Conservation (phyloP, 1,140 invertebrate genomes). For the Calliopsis andreniformis region DNA sequence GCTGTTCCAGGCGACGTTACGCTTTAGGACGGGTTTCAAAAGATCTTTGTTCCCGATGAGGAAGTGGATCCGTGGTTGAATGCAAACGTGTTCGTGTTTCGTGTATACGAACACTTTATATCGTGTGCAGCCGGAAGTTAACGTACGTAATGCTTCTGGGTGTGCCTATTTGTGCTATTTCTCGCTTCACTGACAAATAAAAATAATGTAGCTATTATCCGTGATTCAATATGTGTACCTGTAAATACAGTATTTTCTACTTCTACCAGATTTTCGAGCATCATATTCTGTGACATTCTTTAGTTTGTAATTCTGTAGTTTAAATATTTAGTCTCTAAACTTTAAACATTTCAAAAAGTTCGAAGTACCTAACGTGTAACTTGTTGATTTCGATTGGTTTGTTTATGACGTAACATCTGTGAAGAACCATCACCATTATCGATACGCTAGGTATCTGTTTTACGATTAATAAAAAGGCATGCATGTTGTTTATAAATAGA, state of each 20-base stretch:
- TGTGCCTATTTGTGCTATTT: conserved; percentile 77
- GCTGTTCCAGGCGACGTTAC: conserved; percentile 69
- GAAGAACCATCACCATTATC: no score
- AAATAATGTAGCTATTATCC: conserved; percentile 72
- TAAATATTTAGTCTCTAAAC: no score
- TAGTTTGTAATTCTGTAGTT: not conserved
- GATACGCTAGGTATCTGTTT: not conserved
- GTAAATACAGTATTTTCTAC: not conserved
- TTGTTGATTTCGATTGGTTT: not conserved
- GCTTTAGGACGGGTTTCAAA: conserved; percentile 76
- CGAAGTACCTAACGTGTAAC: not conserved
- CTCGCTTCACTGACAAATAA: conserved; percentile 80
- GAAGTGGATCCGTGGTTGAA: conserved; percentile 68
- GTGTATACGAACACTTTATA: conserved; percentile 41
- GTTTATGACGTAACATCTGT: not conserved
- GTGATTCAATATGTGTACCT: conserved; percentile 47
- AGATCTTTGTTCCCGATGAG: conserved; percentile 79
- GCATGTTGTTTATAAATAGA: not conserved
- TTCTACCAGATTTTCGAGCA: not conserved
- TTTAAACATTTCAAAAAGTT: not conserved
- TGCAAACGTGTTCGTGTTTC: conserved; percentile 51
- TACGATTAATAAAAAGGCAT: not conserved
- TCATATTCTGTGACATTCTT: not conserved
- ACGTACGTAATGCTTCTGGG: conserved; percentile 76
- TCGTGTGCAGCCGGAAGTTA: conserved; percentile 72